These are phyloP conservation scores for Pyrrhosoma nymphula DNA, from an alignment of 2,888 invertebrate genomes.

Conservation along the genomic window DNA sequence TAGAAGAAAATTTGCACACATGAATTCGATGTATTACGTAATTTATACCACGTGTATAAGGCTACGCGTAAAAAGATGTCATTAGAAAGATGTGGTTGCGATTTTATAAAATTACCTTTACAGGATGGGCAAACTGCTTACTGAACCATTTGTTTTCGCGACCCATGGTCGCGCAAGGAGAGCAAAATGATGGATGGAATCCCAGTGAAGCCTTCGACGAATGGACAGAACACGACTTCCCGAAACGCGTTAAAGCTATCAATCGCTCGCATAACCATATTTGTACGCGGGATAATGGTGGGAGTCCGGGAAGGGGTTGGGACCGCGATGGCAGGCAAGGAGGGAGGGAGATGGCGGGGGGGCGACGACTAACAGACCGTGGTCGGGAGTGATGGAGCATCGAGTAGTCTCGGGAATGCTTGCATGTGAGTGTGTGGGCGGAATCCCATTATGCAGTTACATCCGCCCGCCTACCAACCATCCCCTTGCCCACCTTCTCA, in stretches of 20 bases:
- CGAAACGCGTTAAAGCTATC: background rate
- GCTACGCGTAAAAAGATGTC: too few species aligned
- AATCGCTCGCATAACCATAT: background rate
- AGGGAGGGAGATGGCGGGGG: background rate
- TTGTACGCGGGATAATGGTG: background rate
- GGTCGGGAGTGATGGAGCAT: background rate
- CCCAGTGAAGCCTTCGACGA: background rate
- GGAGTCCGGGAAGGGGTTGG: background rate
- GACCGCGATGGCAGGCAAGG: background rate
- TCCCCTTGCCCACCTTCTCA: background rate
- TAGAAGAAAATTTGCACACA: too few species aligned
- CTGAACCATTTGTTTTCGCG: too few species aligned
- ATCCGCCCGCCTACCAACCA: background rate
- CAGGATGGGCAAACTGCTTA: too few species aligned
- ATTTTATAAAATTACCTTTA: too few species aligned
- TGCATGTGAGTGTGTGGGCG: background rate
- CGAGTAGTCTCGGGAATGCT: too few species aligned
- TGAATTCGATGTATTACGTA: too few species aligned
- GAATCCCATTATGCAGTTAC: constrained; percentile 23
- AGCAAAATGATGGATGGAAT: background rate
- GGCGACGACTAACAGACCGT: background rate
- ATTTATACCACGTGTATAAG: too few species aligned
- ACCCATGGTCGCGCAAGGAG: too few species aligned
- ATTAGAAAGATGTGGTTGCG: too few species aligned
- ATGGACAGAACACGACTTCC: background rate